Evolutionary conservation across 2,888 invertebrate species (phyloP).

Genomic region (Caenorhabditis wallacei): DNA sequence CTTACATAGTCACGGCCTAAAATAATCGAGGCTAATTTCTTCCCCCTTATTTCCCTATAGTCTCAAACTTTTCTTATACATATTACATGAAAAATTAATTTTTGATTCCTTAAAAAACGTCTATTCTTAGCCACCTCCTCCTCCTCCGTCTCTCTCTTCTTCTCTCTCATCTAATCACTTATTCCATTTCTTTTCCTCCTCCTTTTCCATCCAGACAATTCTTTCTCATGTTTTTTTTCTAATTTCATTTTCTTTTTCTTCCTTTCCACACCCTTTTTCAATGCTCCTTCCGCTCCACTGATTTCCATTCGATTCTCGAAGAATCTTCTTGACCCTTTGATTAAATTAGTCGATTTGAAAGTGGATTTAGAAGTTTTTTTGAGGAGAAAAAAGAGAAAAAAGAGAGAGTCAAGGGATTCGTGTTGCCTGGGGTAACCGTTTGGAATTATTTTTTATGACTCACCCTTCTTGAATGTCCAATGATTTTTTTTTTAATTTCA

Average conservation of each 20-base stretch:
- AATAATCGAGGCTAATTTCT: no score
- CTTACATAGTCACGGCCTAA: no score
- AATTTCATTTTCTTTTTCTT: constrained; percentile 47
- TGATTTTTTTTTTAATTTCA: no score
- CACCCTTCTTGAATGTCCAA: neutral
- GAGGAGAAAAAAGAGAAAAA: neutral
- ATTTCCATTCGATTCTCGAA: neutral
- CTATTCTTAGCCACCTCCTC: neutral
- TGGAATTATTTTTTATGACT: no score
- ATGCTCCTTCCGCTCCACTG: neutral
- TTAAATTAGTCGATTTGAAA: constrained; percentile 8
- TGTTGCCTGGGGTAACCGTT: constrained; percentile 20
- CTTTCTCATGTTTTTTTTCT: constrained; percentile 20
- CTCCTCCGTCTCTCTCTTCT: neutral
- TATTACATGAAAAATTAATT: no score
- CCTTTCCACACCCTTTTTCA: constrained; percentile 12
- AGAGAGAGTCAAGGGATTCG: no score
- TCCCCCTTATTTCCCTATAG: no score
- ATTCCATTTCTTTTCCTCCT: constrained; percentile 21
- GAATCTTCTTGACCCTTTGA: constrained; percentile 43
- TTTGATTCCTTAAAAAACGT: no score
- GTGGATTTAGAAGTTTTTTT: constrained; percentile 16
- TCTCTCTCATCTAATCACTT: constrained; percentile 29
- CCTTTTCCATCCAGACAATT: constrained; percentile 8
- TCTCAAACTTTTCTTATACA: no score